Base-by-base conservation (phyloP, 2,888 invertebrate genomes). In the Noctua pronuba region DNA sequence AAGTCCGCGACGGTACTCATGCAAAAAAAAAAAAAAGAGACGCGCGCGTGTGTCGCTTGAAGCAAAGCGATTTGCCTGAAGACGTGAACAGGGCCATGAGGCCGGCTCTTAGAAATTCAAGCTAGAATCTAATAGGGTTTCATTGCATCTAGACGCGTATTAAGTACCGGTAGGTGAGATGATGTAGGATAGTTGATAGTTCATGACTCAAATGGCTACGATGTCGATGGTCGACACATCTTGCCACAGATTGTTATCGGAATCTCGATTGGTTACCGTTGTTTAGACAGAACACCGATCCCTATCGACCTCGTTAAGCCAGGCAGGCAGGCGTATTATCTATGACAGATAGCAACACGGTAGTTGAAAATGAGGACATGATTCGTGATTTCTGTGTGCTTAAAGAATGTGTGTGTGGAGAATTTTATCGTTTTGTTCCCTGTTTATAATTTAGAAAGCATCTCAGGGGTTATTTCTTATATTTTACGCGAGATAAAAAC, bases 241-340 rank as follows among this genome's bases (percentile, higher is more conserved):
- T 44, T 41, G 28, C n/a, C 55, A 35, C 35, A 72, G 58, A 71
- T 65, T 66, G 65, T 58, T 65, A 71, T 73, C 44, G 24, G 21
- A 80, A 71, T 66, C 35, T 66, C 66, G 58, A 52, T 73, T 80
- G 80, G 49, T 28, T 66, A 44, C 35, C 58, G 49, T 49, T 58
- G 79, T 70, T 80, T 60, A 44, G 49, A 72, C 73, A 52, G 41
- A 58, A 60, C n/a, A 58, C 18, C 18, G 64, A 79, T 71, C 24
- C 35, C 35, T 49, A 66, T 66, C 80, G 18, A 28, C 28, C 72
- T 72, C 31, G 55, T 66, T 66, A 65, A 79, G n/a, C 31, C 8
- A 62, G 24, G 41, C 31, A 35, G 46, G 67, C 41, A 64, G 35
- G 35, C 44, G n/a, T 35, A 60, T 80, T n/a, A 38, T 72, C 58